Base-by-base conservation (phyloP, 2,888 invertebrate genomes). In the Gandaritis pyraliata region DNA sequence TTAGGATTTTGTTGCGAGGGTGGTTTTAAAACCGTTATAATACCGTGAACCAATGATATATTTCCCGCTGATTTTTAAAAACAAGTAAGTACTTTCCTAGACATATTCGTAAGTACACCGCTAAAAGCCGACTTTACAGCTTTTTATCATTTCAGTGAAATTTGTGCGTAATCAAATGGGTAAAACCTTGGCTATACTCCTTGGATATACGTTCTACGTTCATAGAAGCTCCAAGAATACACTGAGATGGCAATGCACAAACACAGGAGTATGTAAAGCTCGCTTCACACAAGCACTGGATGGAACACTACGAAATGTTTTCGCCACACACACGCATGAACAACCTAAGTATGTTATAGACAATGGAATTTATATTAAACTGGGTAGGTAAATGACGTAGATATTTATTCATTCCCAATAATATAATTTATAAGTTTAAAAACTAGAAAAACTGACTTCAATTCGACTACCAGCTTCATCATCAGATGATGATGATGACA, bases 151-250 rank as follows among this genome's bases (percentile, higher is more conserved):
- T 58, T 58, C 58, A 68, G 68, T 64, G 13, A 18, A 4, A 13
- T 60, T 63, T 48, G 66, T 71, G 11, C 60, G 38, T 36, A 71
- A 71, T 18, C 55, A 45, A 15, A 23, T 16, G 6, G 75, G 73
- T 0, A 75, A 72, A 50, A 39, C 61, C 4, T 13, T 72, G 33
- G 71, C 71, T 13, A 55, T 75, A 11, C 38, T 72, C n/a, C 15
- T 53, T 15, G 64, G 66, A 11, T 72, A 68, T 41, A 66, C 67
- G 1, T 72, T 60, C 38, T 72, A 68, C 62, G 61, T 64, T 12
- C 54, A 68, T 18, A 58, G 13, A 7, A 49, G 33, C 2, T 61
- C 58, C 12, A 65, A 58, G 4, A 55, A 47, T 0, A 56, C 68
- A 0, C 46, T 51, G 3, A 45, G 46, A 16, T 71, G 67, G 67